Evolutionary conservation across 2,113 vertebrate species (phyloP).

Genomic region (Pyrgilauda ruficollis): DNA sequence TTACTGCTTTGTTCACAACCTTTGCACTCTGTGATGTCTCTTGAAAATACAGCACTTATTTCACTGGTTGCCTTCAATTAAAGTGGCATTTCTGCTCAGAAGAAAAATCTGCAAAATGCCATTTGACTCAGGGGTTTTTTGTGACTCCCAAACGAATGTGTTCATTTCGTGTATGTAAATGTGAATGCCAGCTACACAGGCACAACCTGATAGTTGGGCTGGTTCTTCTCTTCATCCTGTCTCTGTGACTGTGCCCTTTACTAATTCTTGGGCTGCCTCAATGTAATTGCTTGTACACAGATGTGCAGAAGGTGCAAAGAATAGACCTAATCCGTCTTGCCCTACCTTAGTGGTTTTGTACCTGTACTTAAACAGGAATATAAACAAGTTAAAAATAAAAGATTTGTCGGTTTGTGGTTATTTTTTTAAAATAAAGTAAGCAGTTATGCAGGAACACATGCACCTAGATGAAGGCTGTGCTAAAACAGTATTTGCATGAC

Average conservation of each 20-base stretch:
- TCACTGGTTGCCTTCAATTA: constrained; percentile 51
- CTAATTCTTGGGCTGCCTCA: neutral
- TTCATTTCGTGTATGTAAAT: constrained; percentile 5
- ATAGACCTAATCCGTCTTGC: neutral
- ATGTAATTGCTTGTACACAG: neutral
- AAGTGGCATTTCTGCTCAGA: constrained; percentile 30
- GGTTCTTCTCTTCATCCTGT: neutral
- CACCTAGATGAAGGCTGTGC: neutral
- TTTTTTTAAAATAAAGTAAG: neutral
- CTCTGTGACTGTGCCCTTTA: neutral
- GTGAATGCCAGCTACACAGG: neutral
- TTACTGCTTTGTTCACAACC: constrained; percentile 71
- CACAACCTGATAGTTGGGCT: neutral
- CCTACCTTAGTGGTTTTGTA: neutral
- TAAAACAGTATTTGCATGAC: neutral
- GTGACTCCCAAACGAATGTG: neutral
- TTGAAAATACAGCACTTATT: constrained; percentile 54
- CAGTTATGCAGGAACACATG: neutral
- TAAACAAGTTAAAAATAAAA: neutral
- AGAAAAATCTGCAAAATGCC: constrained; percentile 44
- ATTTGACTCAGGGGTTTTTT: neutral
- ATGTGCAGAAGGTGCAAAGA: neutral
- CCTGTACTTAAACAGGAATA: neutral
- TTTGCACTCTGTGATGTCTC: constrained; percentile 65
- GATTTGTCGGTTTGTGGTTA: neutral